Percentiles rank a stretch among this genome's conserved stretches.
These are phyloP conservation scores for Dryoscopus gambensis DNA, from an alignment of 2,113 vertebrate genomes.

Conservation along the genomic window DNA sequence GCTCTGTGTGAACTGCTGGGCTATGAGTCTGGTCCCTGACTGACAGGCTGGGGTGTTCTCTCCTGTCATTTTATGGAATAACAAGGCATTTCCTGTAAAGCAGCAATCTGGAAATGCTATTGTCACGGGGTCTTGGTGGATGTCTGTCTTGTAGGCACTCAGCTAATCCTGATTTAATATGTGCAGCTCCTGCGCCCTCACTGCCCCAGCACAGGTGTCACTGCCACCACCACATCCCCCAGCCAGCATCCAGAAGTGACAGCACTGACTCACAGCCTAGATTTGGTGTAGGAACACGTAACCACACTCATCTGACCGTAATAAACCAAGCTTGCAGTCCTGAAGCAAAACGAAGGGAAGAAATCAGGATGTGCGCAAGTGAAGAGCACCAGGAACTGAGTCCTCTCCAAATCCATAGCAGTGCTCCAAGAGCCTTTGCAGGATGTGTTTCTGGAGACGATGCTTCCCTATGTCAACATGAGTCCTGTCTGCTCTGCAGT, in stretches of 20 bases:
- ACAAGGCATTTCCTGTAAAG: not conserved
- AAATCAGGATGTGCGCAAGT: not conserved
- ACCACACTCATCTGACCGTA: fast-evolving
- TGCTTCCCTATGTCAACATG: fast-evolving
- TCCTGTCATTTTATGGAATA: not conserved
- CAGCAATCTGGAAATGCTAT: not conserved
- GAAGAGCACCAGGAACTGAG: not conserved
- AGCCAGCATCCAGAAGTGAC: not conserved
- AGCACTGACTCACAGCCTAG: not conserved
- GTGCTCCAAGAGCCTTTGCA: not conserved
- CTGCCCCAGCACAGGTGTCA: fast-evolving
- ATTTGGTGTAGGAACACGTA: fast-evolving
- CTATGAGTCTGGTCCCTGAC: not conserved
- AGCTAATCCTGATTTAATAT: not conserved
- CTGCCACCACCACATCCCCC: not conserved
- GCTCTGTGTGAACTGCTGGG: not conserved
- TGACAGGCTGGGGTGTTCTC: not conserved
- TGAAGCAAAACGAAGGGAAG: not conserved
- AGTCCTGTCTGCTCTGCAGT: not conserved
- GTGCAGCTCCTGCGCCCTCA: not conserved
- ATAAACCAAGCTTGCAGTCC: not conserved
- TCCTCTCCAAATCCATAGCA: not conserved
- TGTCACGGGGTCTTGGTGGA: not conserved
- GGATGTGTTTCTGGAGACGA: not conserved
- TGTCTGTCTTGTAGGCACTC: not conserved